phyloP scores from a whole-genome alignment of 2,797 vertebrate genomes.

The Clarias laeviceps region DNA sequence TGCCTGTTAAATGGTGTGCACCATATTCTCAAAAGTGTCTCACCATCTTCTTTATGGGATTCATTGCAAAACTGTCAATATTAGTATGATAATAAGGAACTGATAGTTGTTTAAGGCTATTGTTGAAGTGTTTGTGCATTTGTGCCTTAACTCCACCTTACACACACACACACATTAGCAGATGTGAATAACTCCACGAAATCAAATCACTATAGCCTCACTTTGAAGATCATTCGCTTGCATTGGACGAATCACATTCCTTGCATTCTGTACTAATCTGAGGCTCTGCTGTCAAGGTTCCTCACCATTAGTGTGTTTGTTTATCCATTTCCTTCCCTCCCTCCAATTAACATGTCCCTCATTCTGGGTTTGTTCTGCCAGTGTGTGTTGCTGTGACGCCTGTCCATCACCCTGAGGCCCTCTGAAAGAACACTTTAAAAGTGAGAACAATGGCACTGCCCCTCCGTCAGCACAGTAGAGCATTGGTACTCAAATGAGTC shows the following conservation, averaged over 20 bases:
- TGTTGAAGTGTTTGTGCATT: conserved; percentile 42
- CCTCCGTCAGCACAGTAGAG: conserved; percentile 56
- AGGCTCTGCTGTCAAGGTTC: conserved; percentile 59
- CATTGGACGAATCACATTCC: conserved; percentile 58
- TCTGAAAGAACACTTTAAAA: conserved; percentile 63
- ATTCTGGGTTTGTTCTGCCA: conserved; percentile 56
- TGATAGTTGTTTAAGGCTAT: conserved; percentile 24
- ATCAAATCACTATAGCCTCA: conserved; percentile 50
- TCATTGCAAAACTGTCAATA: conserved; percentile 22
- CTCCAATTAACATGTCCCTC: conserved; percentile 65
- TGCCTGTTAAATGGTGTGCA: neutral
- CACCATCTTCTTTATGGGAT: conserved; percentile 15
- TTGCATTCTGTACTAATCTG: conserved; percentile 62
- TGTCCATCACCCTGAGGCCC: conserved; percentile 61
- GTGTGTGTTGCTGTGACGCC: conserved; percentile 62
- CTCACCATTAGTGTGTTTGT: conserved; percentile 65
- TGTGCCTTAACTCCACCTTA: conserved; percentile 34
- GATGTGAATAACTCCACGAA: conserved; percentile 50
- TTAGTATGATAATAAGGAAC: conserved; percentile 43
- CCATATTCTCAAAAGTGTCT: neutral
- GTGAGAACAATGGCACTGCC: conserved; percentile 59
- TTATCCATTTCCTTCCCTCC: conserved; percentile 64
- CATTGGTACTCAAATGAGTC: conserved; percentile 63
- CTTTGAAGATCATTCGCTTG: conserved; percentile 57
- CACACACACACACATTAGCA: conserved; percentile 44